phyloP scores from a whole-genome alignment of 1,140 invertebrate genomes.

The Magallana angulata region DNA sequence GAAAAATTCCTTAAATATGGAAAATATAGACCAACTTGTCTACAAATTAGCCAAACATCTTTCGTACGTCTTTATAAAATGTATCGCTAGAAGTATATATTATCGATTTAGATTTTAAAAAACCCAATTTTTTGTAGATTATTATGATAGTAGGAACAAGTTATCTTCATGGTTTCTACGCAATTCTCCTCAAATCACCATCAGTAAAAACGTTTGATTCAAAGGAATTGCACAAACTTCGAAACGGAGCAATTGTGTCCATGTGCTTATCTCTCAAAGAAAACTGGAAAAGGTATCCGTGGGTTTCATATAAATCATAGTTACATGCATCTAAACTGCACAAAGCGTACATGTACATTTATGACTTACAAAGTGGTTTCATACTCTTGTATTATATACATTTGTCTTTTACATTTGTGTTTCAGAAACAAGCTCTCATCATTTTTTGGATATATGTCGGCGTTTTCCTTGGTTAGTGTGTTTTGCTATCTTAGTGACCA shows the following conservation, averaged over 20 bases:
- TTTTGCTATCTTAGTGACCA: not conserved
- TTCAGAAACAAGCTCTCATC: not conserved
- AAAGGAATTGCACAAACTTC: constrained; percentile 3
- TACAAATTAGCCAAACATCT: too few relatives aligned
- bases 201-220: not conserved
- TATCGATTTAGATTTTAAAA: too few relatives aligned
- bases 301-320: not conserved
- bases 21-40: too few relatives aligned
- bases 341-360: not conserved
- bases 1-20: too few relatives aligned
- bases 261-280: not conserved
- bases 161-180: not conserved
- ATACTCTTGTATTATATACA: not conserved
- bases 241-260: not conserved
- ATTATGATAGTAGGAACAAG: not conserved
- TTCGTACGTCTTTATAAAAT: too few relatives aligned
- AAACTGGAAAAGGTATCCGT: not conserved
- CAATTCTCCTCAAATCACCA: too few relatives aligned
- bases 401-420: not conserved
- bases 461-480: not conserved
- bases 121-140: not conserved
- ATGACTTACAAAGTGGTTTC: not conserved
- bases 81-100: too few relatives aligned
- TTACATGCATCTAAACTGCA: too few relatives aligned
- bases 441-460: not conserved